phyloP scores from a whole-genome alignment of 2,113 vertebrate species.

The Eretmochelys imbricata region DNA sequence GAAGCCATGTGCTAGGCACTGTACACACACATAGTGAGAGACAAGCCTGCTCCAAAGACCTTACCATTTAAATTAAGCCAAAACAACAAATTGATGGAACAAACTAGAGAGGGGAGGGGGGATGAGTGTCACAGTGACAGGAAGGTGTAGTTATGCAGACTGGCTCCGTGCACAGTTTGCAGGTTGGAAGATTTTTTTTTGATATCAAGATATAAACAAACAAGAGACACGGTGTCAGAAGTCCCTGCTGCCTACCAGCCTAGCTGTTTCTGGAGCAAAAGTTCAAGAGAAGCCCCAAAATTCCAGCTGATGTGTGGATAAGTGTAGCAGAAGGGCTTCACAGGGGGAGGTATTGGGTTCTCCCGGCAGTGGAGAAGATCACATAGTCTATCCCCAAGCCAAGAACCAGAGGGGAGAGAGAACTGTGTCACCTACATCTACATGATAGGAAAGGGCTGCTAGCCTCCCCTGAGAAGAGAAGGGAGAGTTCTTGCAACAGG shows the following conservation, averaged over 20 bases:
- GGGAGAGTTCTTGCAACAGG: not conserved
- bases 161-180: not conserved
- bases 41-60: not conserved
- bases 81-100: slow-evolving; percentile 29
- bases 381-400: not conserved
- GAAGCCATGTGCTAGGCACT: not conserved
- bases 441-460: not conserved
- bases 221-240: too few species aligned
- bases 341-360: not conserved
- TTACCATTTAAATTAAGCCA: not conserved
- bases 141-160: not conserved
- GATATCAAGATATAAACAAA: too few species aligned
- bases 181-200: too few species aligned
- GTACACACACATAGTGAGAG: not conserved
- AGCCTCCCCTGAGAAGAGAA: not conserved
- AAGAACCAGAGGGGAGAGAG: not conserved
- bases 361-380: not conserved
- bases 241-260: not conserved
- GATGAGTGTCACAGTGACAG: not conserved
- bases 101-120: not conserved
- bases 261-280: not conserved
- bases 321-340: not conserved
- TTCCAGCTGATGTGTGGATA: not conserved
- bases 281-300: not conserved
- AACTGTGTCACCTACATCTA: not conserved